phyloP scores from a whole-genome alignment of 1,140 invertebrate species.

The Tetraneura akinire region DNA sequence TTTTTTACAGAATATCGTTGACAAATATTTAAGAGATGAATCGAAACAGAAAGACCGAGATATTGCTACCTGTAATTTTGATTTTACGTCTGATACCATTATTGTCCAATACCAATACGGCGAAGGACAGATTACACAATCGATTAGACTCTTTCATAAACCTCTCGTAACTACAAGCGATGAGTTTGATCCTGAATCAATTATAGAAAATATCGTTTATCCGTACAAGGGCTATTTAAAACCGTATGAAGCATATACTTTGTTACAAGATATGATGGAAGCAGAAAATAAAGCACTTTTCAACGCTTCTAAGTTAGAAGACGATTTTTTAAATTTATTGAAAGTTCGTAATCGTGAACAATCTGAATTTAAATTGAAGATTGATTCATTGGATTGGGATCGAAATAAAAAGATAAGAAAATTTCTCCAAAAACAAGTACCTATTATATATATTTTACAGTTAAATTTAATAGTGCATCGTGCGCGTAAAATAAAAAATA shows the following conservation, averaged over 20 bases:
- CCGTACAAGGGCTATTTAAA: conserved; percentile 17
- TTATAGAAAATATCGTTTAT: conserved; percentile 28
- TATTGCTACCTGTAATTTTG: conserved; percentile 68
- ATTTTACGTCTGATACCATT: conserved; percentile 66
- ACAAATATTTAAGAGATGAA: conserved; percentile 67
- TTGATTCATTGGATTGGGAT: conserved; percentile 31
- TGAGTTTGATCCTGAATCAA: background rate
- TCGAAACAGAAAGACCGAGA: conserved; percentile 63
- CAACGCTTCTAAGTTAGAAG: background rate
- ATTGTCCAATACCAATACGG: conserved; percentile 70
- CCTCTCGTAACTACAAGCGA: conserved; percentile 59
- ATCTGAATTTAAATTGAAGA: background rate
- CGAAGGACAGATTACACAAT: conserved; percentile 68
- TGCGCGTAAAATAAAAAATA: background rate
- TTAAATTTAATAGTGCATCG: too few species aligned
- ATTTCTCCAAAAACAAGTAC: conserved; percentile 28
- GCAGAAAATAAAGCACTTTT: conserved; percentile 11
- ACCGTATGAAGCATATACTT: background rate
- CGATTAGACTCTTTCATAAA: conserved; percentile 67
- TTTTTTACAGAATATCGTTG: conserved; percentile 62
- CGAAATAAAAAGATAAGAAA: conserved; percentile 3
- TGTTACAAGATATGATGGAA: conserved; percentile 36
- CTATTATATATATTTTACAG: too few species aligned
- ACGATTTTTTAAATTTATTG: background rate
- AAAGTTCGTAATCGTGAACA: background rate